Conservation (phyloP, 1,140 invertebrate genomes). For the Drosophila nigromelanica region DNA sequence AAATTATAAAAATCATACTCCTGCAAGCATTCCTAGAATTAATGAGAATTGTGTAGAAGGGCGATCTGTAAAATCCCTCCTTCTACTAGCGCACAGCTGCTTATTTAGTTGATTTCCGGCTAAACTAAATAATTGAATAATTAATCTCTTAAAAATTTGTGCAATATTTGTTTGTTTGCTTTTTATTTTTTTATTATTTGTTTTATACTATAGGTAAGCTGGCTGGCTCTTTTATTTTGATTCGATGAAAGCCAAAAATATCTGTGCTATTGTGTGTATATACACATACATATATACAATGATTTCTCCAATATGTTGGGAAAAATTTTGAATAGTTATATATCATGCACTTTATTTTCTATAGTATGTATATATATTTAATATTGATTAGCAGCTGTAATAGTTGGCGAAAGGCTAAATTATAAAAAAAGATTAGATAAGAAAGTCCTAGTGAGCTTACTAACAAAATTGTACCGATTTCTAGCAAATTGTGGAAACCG, state of each 20-base stretch:
- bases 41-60: too few relatives aligned
- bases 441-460: too few relatives aligned
- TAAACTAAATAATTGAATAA: neutral
- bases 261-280: neutral
- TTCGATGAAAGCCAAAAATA: conserved; percentile 6
- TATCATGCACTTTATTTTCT: too few relatives aligned
- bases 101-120: neutral
- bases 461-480: too few relatives aligned
- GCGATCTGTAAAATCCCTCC: neutral
- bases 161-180: neutral
- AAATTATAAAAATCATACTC: too few relatives aligned
- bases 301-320: neutral
- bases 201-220: too few relatives aligned
- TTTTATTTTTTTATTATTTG: neutral
- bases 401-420: too few relatives aligned
- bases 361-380: too few relatives aligned
- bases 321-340: neutral
- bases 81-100: neutral
- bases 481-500: too few relatives aligned
- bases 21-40: too few relatives aligned
- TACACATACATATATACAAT: neutral
- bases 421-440: too few relatives aligned
- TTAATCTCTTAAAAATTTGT: neutral
- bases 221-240: neutral
- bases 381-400: too few relatives aligned